A percentile compares a stretch with the other conserved stretches of the same genome.
Evolutionary conservation across 2,888 invertebrate genomes (phyloP).

Genomic region (Diachrysia chrysitis): DNA sequence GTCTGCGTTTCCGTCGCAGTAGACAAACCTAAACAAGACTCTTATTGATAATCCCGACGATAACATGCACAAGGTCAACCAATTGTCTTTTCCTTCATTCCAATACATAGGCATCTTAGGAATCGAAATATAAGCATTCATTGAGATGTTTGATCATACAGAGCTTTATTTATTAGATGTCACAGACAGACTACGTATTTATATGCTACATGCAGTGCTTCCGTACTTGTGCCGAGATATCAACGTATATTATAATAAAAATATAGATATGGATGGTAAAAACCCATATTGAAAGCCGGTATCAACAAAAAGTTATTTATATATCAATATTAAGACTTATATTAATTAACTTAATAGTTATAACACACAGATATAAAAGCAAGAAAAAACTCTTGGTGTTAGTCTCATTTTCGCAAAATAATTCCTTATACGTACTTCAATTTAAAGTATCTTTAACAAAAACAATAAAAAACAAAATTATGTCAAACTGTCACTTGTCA

Average conservation of each 20-base stretch:
- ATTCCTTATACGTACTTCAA: not conserved
- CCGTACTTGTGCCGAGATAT: slow-evolving; percentile 36
- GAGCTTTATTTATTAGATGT: slow-evolving; percentile 30
- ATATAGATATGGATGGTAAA: slow-evolving; percentile 9
- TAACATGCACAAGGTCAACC: slow-evolving; percentile 43
- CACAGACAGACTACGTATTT: slow-evolving; percentile 26
- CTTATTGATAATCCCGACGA: slow-evolving; percentile 36
- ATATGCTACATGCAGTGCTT: slow-evolving; percentile 17
- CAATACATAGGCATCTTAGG: not conserved
- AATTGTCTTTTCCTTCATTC: slow-evolving; percentile 22
- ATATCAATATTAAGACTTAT: too few relatives aligned
- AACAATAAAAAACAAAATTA: too few relatives aligned
- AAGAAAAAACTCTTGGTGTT: not conserved
- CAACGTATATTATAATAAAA: slow-evolving; percentile 19
- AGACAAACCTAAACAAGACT: slow-evolving; percentile 34
- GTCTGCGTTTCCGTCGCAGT: slow-evolving; percentile 32
- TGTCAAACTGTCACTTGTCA: too few relatives aligned
- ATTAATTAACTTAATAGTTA: too few relatives aligned
- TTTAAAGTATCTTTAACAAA: not conserved
- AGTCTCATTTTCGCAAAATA: not conserved
- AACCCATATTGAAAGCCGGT: not conserved
- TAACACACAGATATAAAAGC: not conserved
- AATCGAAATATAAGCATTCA: slow-evolving; percentile 17
- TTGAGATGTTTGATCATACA: slow-evolving; percentile 23
- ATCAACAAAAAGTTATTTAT: too few relatives aligned